phyloP scores from a whole-genome alignment of 1,140 invertebrate species.

The Drosophila navojoa region DNA sequence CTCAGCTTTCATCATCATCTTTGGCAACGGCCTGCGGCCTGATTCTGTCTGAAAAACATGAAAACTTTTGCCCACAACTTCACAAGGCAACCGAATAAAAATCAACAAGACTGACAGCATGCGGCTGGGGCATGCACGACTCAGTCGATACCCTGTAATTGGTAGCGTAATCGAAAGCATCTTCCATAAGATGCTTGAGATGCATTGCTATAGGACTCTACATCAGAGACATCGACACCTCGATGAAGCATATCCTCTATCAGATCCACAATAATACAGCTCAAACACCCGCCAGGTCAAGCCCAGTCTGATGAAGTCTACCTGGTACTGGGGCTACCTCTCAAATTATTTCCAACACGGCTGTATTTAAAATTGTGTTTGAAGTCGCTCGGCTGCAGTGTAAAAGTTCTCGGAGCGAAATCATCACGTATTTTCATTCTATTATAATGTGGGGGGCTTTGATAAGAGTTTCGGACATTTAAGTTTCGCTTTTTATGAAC shows the following conservation, averaged over 20 bases:
- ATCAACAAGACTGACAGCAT: background rate
- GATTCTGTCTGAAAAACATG: conserved; percentile 37
- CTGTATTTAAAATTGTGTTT: background rate
- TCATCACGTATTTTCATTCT: background rate
- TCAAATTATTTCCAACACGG: background rate
- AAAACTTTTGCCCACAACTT: conserved; percentile 43
- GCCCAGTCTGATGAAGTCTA: background rate
- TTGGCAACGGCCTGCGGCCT: conserved; percentile 40
- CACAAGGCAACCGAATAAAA: conserved; percentile 26
- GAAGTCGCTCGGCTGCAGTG: background rate
- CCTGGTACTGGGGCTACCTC: background rate
- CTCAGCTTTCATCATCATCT: conserved; percentile 46
- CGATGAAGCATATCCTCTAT: too few species aligned
- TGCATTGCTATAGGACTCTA: too few species aligned
- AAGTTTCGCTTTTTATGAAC: too few species aligned
- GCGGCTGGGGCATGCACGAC: background rate
- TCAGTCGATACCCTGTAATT: background rate
- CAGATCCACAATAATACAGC: too few species aligned
- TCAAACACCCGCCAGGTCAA: too few species aligned
- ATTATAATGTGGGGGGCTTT: too few species aligned
- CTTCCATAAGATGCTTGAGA: too few species aligned
- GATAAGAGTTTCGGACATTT: too few species aligned
- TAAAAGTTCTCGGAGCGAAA: background rate
- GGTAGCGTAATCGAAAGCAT: too few species aligned
- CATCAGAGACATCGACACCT: too few species aligned